Evolutionary conservation across 2,888 invertebrate species (phyloP).

Genomic region (Chrysomela aeneicollis): DNA sequence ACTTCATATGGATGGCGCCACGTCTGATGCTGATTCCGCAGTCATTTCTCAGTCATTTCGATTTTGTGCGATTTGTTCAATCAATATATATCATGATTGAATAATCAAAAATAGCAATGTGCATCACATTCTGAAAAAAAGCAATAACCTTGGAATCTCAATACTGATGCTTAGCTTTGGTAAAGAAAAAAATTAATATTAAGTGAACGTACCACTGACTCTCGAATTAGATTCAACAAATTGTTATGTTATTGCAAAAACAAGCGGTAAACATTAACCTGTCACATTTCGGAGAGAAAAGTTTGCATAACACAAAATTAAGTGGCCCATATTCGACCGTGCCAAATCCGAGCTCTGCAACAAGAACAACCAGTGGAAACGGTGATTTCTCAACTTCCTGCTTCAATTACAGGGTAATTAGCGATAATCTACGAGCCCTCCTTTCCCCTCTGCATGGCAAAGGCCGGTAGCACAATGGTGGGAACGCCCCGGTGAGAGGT

Average conservation of each 20-base stretch:
- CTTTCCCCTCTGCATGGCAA: conserved; percentile 37
- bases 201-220: no score
- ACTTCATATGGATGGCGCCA: no score
- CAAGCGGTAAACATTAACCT: not conserved
- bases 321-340: conserved; percentile 1
- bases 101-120: no score
- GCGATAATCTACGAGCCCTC: conserved; percentile 46
- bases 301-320: not conserved
- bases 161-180: no score
- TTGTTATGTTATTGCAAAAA: not conserved
- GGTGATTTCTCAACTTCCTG: conserved; percentile 60
- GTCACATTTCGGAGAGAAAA: not conserved
- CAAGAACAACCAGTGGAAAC: conserved; percentile 23
- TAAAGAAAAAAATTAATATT: no score
- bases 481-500: conserved; percentile 62
- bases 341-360: not conserved
- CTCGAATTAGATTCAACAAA: not conserved
- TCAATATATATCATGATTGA: no score
- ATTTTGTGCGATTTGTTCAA: no score
- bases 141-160: no score
- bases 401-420: conserved; percentile 62
- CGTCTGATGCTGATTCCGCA: no score
- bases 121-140: no score
- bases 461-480: conserved; percentile 60
- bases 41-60: no score